phyloP scores from a whole-genome alignment of 2,888 invertebrate species.

The Acronicta aceris region DNA sequence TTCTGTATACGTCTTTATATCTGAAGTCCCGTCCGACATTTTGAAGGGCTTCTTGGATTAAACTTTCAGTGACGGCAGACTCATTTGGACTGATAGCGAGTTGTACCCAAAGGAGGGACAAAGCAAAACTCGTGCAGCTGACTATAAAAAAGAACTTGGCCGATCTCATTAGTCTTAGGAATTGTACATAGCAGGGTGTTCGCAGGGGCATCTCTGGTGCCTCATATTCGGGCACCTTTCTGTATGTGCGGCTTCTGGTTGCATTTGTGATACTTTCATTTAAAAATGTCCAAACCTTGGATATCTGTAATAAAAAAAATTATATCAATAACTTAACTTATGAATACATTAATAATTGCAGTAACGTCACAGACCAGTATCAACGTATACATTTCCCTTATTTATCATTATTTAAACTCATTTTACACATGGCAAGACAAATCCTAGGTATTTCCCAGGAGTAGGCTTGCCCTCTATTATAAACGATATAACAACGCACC shows the following conservation, averaged over 20 bases:
- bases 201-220: conserved; percentile 61
- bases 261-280: conserved; percentile 39
- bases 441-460: too few species aligned
- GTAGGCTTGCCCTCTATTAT: too few species aligned
- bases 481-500: too few species aligned
- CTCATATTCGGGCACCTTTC: conserved; percentile 62
- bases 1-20: conserved; percentile 75
- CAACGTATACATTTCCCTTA: too few species aligned
- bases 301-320: not conserved
- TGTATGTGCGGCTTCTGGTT: conserved; percentile 12
- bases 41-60: conserved; percentile 71
- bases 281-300: conserved; percentile 1
- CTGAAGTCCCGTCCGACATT: conserved; percentile 73
- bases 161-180: conserved; percentile 64
- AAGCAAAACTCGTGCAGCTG: conserved; percentile 63
- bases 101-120: conserved; percentile 71
- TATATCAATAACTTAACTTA: too few species aligned
- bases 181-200: conserved; percentile 40
- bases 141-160: conserved; percentile 68
- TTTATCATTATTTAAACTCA: too few species aligned
- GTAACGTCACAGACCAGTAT: too few species aligned
- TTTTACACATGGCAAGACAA: too few species aligned
- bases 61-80: conserved; percentile 50
- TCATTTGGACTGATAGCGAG: conserved; percentile 52
- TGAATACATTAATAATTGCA: too few species aligned